Conservation (phyloP, 2,113 vertebrate genomes). For the Macaca mulatta region DNA sequence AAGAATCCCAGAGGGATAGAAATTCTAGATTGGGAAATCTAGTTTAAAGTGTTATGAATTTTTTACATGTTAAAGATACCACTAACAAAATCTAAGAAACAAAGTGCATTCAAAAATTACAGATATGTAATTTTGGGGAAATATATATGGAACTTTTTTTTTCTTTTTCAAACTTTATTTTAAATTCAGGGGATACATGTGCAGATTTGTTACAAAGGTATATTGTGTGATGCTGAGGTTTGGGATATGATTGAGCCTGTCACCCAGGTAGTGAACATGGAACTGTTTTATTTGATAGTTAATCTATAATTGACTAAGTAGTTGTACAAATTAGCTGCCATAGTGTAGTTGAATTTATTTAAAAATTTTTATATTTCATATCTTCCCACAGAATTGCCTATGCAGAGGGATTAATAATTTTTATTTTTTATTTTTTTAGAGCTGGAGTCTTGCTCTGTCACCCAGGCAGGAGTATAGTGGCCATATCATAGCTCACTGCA, state of each 20-base stretch:
- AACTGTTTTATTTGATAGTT: background rate
- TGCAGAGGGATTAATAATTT: slow-evolving; percentile 13
- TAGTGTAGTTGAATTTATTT: slow-evolving; percentile 29
- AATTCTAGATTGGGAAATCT: slow-evolving; percentile 13
- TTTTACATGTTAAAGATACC: background rate
- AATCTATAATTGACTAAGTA: background rate
- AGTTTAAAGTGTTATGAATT: background rate
- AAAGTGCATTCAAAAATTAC: background rate
- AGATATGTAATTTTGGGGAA: background rate
- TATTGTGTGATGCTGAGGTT: too few species aligned
- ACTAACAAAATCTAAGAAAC: background rate
- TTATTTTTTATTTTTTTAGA: background rate
- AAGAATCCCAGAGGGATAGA: background rate
- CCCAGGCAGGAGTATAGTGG: background rate
- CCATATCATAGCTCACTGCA: background rate
- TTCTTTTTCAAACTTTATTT: background rate
- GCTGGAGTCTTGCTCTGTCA: background rate
- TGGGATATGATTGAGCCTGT: too few species aligned
- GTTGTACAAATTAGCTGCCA: background rate
- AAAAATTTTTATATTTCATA: background rate
- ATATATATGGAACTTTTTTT: background rate
- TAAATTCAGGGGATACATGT: too few species aligned
- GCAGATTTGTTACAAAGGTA: too few species aligned
- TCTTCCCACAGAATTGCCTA: slow-evolving; percentile 1
- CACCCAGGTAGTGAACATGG: too few species aligned